Percentiles rank a stretch among this genome's conserved stretches.
Evolutionary conservation across 2,888 invertebrate species (phyloP).

Genomic region (Willowsia nigromaculata): DNA sequence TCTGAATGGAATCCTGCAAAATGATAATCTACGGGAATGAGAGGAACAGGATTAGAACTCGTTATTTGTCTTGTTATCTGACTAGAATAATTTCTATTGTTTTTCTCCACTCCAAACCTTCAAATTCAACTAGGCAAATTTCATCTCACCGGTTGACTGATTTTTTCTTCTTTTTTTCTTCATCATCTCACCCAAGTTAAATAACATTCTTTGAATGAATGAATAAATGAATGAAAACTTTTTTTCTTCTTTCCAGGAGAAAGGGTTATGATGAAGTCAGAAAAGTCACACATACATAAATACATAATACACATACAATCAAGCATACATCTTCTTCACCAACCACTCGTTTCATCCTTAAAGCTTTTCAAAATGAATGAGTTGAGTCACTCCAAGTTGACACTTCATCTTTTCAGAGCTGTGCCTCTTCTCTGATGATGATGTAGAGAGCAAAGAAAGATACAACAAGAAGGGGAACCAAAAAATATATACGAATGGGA

Average conservation of each 20-base stretch:
- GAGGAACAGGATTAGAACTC: not conserved
- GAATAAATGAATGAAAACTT: slow-evolving; percentile 19
- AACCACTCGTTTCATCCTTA: slow-evolving; percentile 35
- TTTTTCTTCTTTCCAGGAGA: too few relatives aligned
- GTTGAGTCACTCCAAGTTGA: slow-evolving; percentile 40
- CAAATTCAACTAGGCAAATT: slow-evolving; percentile 38
- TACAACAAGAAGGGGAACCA: slow-evolving; percentile 36
- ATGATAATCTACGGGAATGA: too few relatives aligned
- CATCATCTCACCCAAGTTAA: not conserved
- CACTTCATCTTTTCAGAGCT: slow-evolving; percentile 68
- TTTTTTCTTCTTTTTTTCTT: slow-evolving; percentile 14
- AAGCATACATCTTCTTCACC: slow-evolving; percentile 23
- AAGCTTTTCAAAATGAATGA: slow-evolving; percentile 60
- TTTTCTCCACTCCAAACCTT: not conserved
- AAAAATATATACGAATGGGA: not conserved
- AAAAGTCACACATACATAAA: slow-evolving; percentile 36
- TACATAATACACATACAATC: slow-evolving; percentile 18
- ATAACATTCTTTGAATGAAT: slow-evolving; percentile 21
- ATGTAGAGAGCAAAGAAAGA: slow-evolving; percentile 46
- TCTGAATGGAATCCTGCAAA: too few relatives aligned
- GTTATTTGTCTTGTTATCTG: slow-evolving; percentile 33
- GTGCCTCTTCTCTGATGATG: slow-evolving; percentile 30
- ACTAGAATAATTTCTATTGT: slow-evolving; percentile 56
- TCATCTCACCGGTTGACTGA: slow-evolving; percentile 57
- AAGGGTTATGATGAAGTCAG: slow-evolving; percentile 40